Evolutionary conservation across 1,140 invertebrate genomes (phyloP).

Genomic region (Ceratina japonica): DNA sequence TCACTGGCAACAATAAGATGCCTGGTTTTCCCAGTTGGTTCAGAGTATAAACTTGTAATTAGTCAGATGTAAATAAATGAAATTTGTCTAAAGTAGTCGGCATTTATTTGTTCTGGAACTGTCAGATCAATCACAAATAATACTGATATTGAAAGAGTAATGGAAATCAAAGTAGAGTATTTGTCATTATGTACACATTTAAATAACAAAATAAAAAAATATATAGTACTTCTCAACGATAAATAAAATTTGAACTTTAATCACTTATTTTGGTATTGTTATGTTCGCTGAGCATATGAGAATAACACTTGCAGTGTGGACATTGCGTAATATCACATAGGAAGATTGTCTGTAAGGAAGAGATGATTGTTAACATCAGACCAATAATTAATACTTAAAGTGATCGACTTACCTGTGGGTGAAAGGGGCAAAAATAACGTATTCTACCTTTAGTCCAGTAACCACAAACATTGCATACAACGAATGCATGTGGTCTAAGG

Average conservation of each 20-base stretch:
- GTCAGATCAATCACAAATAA: neutral
- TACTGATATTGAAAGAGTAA: neutral
- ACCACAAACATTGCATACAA: slow-evolving; percentile 60
- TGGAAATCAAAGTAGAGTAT: neutral
- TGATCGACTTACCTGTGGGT: slow-evolving; percentile 50
- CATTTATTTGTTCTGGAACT: neutral
- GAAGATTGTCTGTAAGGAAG: slow-evolving; percentile 53
- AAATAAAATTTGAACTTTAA: neutral
- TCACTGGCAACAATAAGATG: slow-evolving; percentile 78
- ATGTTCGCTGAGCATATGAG: slow-evolving; percentile 50
- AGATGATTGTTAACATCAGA: neutral
- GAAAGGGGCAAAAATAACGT: slow-evolving; percentile 50
- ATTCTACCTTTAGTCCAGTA: slow-evolving; percentile 52
- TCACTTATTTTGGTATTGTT: no score
- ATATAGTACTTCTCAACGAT: neutral
- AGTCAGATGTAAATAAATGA: slow-evolving; percentile 30
- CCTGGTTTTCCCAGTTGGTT: slow-evolving; percentile 83
- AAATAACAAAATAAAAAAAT: neutral
- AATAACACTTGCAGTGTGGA: slow-evolving; percentile 44
- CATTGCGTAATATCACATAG: slow-evolving; percentile 56
- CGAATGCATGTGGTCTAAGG: slow-evolving; percentile 24
- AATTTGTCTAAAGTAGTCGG: slow-evolving; percentile 4
- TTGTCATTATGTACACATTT: no score
- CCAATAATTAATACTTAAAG: neutral
- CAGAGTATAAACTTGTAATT: slow-evolving; percentile 26